phyloP scores from a whole-genome alignment of 2,797 vertebrate species.

The Sebastes kiyomatsui region DNA sequence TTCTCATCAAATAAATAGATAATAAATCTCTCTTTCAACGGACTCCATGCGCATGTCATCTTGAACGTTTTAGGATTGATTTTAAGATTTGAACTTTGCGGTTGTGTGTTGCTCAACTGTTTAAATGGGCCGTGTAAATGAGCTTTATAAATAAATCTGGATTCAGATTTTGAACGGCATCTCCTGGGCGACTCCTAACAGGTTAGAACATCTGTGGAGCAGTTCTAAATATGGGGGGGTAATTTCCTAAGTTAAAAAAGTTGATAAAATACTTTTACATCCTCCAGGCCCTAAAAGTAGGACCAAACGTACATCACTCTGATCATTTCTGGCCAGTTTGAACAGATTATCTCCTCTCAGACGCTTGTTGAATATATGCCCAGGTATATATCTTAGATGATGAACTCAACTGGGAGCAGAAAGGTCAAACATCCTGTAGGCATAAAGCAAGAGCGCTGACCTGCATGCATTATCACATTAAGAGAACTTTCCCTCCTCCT shows the following conservation, averaged over 20 bases:
- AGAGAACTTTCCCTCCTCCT: neutral
- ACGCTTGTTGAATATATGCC: neutral
- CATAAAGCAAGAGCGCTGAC: neutral
- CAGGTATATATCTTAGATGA: conserved; percentile 3
- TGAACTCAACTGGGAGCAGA: neutral
- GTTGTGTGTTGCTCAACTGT: neutral
- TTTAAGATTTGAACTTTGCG: no score
- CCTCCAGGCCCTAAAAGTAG: neutral
- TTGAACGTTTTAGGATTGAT: neutral
- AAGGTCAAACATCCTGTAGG: neutral
- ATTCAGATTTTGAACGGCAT: neutral
- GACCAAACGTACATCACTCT: neutral
- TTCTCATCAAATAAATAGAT: neutral
- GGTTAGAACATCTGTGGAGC: neutral
- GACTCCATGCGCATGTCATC: neutral
- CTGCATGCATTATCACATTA: conserved; percentile 1
- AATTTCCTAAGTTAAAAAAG: neutral
- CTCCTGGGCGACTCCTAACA: neutral
- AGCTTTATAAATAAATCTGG: neutral
- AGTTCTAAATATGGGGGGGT: neutral
- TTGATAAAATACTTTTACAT: neutral
- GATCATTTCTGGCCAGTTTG: neutral
- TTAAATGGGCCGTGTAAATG: neutral
- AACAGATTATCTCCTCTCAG: neutral
- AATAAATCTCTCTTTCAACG: neutral